Evolutionary conservation across 1,140 invertebrate genomes (phyloP), one percentile per base, ranked within the genome.

Genomic region (Diuraphis noxia): DNA sequence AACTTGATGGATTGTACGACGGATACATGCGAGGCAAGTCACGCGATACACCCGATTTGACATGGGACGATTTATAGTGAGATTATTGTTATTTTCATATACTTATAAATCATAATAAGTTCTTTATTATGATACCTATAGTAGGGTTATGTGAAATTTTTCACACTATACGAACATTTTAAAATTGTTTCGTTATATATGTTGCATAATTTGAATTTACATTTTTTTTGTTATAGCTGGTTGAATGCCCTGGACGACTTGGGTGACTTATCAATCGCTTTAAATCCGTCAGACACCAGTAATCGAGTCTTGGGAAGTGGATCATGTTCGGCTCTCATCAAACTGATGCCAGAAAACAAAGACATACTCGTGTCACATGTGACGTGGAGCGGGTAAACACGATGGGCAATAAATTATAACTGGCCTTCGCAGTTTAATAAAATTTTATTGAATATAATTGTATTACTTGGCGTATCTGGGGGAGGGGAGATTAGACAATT

Each of bases 21-120:
- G 88, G 88, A 38, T 90, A 90, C 23, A 90, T 49, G 72, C 43
- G n/a, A 25, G 88, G 88, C 8, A 90, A 90, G 77, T 90, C 88
- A 17, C 21, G 17, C 21, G 30, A 13, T 21, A 81, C 72, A 34
- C 88, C 88, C 8, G 34, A 46, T 81, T 49, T 90, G 38, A 19
- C 88, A 13, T 81, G 30, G 72, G 34, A 90, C 9, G 77, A 90
- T 30, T 36, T 90, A 19, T 90, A 49, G 88, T 90, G 77, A 90
- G 88, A 38, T 40, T 52, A 86, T 72, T 34, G 25, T 41, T 40
- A 21, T 19, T 56, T 56, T 30, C 25, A 40, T 56, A 40, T 10
- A 1, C n/a, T 40, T 34, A 46, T 49, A 43, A n/a, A 8, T 34
- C 36, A 34, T 49, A 81, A 25, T 23, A 38, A 8, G 17, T 25